phyloP scores from a whole-genome alignment of 2,797 vertebrate genomes.

The Tinamus major region DNA sequence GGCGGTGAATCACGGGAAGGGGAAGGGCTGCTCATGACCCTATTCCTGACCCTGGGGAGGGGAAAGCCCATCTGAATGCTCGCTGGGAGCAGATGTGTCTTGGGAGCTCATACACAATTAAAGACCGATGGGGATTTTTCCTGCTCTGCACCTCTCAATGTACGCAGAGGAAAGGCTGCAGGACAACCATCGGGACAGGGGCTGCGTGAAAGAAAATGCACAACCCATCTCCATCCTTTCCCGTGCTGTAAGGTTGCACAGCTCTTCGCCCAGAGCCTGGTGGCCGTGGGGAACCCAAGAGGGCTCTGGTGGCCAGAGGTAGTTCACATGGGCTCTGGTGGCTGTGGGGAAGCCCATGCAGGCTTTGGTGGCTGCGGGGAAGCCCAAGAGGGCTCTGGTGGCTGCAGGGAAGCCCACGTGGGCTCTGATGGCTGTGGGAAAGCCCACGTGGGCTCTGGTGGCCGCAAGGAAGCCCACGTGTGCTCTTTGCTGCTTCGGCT shows the following conservation, averaged over 20 bases:
- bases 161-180: fast-evolving
- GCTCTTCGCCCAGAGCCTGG: background rate
- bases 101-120: background rate
- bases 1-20: background rate
- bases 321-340: no score
- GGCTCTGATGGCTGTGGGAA: no score
- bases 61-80: background rate
- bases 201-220: fast-evolving
- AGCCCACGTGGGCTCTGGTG: no score
- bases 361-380: no score
- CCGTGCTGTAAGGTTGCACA: background rate
- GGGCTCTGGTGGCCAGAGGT: no score
- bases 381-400: no score
- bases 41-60: background rate
- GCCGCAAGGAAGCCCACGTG: no score
- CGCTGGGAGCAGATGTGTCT: background rate
- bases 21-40: background rate
- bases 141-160: background rate
- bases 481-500: no score
- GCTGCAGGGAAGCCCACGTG: no score
- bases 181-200: fast-evolving
- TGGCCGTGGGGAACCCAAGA: background rate
- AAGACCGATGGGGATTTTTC: background rate
- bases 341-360: no score
- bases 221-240: background rate